These are phyloP conservation scores for Caenorhabditis brenneri DNA, from an alignment of 1,140 invertebrate species.

Conservation along the genomic window DNA sequence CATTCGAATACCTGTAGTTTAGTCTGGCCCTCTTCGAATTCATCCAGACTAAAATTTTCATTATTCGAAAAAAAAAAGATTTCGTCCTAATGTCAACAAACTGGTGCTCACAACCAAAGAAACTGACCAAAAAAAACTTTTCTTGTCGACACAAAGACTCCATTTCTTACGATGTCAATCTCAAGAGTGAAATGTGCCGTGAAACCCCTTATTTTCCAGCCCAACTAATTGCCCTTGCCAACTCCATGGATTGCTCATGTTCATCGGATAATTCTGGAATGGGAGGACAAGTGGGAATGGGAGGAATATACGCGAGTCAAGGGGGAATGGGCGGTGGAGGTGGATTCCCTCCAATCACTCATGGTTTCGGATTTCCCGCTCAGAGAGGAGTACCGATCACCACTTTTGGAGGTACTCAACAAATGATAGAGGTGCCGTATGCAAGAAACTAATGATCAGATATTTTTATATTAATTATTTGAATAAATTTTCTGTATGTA, in stretches of 20 bases:
- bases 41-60: too few relatives aligned
- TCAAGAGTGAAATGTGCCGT: not conserved
- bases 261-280: conserved; percentile 28
- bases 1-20: too few relatives aligned
- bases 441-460: too few relatives aligned
- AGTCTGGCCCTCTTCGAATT: too few relatives aligned
- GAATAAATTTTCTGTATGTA: not conserved
- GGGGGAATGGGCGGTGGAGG: not conserved
- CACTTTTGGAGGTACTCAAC: not conserved
- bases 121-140: too few relatives aligned
- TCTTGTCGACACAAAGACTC: too few relatives aligned
- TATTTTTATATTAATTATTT: too few relatives aligned
- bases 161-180: not conserved
- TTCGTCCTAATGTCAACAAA: too few relatives aligned
- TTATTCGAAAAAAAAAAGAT: too few relatives aligned
- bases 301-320: conserved; percentile 19
- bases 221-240: conserved; percentile 41
- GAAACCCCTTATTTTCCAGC: conserved; percentile 3
- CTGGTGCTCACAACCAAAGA: too few relatives aligned
- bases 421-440: conserved; percentile 29
- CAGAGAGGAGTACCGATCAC: conserved; percentile 15
- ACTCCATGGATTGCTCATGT: conserved; percentile 31
- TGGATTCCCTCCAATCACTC: conserved; percentile 9
- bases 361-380: conserved; percentile 17
- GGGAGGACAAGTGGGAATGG: conserved; percentile 5